A percentile compares a stretch with the other conserved stretches of the same genome.
phyloP scores from a whole-genome alignment of 2,113 vertebrate species.

The Gallinago media region DNA sequence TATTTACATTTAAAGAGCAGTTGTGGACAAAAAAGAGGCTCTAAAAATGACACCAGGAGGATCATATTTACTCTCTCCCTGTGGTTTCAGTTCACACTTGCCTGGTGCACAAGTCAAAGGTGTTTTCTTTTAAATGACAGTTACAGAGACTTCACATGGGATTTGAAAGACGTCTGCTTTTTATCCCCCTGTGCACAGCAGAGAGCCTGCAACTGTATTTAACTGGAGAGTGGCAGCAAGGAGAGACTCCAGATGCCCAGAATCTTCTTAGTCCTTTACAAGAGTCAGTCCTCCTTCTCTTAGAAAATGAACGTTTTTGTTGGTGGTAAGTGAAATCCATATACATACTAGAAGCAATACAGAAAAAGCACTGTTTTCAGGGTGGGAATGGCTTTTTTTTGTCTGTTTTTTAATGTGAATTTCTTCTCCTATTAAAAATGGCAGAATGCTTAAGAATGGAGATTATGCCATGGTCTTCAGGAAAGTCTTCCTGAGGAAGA shows the following conservation, averaged over 20 bases:
- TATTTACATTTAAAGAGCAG: conserved; percentile 63
- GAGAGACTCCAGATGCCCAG: background rate
- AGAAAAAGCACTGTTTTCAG: background rate
- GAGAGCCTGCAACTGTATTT: conserved; percentile 3
- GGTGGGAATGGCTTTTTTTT: background rate
- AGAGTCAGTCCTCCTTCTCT: background rate
- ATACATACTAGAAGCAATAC: background rate
- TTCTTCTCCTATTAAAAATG: background rate
- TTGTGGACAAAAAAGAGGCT: conserved; percentile 47
- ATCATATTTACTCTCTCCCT: background rate
- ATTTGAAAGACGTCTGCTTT: conserved; percentile 37
- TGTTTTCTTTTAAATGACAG: conserved; percentile 27
- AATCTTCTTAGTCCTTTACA: background rate
- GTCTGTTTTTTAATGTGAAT: background rate
- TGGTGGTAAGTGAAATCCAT: background rate
- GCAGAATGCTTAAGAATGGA: background rate
- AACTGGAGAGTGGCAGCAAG: background rate
- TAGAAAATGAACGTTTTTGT: background rate
- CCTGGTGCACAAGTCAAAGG: background rate
- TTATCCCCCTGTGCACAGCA: background rate
- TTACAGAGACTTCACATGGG: background rate
- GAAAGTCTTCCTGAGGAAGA: background rate
- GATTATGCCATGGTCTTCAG: background rate
- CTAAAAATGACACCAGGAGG: conserved; percentile 17
- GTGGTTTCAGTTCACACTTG: conserved; percentile 35